Evolutionary conservation across 2,113 vertebrate genomes (phyloP), one percentile per base, ranked within the genome.

Genomic region (Bubalus kerabau): DNA sequence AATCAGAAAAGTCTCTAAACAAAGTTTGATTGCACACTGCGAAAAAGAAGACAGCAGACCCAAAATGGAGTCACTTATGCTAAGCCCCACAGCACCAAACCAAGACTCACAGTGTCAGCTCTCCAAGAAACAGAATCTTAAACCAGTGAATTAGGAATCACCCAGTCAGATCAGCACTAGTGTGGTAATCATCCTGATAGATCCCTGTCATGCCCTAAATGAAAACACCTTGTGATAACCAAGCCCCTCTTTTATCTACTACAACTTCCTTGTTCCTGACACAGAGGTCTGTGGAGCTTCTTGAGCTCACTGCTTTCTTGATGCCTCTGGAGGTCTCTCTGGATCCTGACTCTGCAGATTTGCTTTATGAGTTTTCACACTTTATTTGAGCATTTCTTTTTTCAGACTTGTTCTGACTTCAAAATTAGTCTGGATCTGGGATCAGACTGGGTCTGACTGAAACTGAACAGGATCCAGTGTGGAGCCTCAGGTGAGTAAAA

Each of bases 1-100:
- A 48, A 96, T 97, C 94, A 92, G 43, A 94, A 80, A 62, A 36
- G 1, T 48, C 91, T 96, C 50, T 78, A 98, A 97, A 97, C 78
- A 21, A 93, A 98, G 91, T 97, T 80, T 86, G 87, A 92, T 96
- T 82, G 93, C 3, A 56, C 52, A 4, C 8, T 43, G 32, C 43
- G 74, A 86, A 90, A 67, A 81, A 57, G 14, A 59, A 90, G 56
- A 62, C 23, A 85, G 64, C 10, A n/a, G 23, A 24, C 40, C 5
- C 57, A 6, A 40, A 90, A 90, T 90, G 81, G 64, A 64, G 48
- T 46, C 7, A 1, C 28, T 86, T 16, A 62, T 28, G 36, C n/a
- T 30, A 96, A 84, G n/a, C 23, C 54, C 46, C 36, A 52, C 9
- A 13, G 24, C 36, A 40, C 48, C 24, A 86, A 56, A 64, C 56